Evolutionary conservation across 2,888 invertebrate species (phyloP).

Genomic region (Bombylius discolor): DNA sequence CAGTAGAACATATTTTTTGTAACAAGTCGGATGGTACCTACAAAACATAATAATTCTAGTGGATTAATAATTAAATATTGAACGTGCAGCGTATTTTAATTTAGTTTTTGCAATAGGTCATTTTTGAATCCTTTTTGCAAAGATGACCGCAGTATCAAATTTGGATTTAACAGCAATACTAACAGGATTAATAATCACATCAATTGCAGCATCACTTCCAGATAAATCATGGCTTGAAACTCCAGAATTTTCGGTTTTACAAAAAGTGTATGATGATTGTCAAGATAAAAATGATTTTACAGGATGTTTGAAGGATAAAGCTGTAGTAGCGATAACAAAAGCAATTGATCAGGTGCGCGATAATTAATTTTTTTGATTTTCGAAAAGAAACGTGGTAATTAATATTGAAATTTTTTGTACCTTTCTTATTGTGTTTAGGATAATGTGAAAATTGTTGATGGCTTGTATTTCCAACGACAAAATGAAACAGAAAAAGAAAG

Average conservation of each 20-base stretch:
- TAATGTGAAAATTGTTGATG: slow-evolving; percentile 47
- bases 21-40: not conserved
- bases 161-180: slow-evolving; percentile 1
- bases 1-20: slow-evolving; percentile 8
- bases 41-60: not conserved
- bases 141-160: slow-evolving; percentile 5
- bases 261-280: slow-evolving; percentile 51
- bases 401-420: not conserved
- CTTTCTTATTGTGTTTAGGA: slow-evolving; percentile 33
- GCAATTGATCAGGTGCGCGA: slow-evolving; percentile 43
- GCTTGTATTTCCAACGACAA: slow-evolving; percentile 46
- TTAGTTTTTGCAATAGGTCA: not conserved
- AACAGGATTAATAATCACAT: slow-evolving; percentile 9
- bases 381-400: not conserved
- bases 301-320: slow-evolving; percentile 48
- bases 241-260: slow-evolving; percentile 44
- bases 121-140: not conserved
- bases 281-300: slow-evolving; percentile 46
- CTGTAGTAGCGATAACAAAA: slow-evolving; percentile 43
- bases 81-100: too few species aligned
- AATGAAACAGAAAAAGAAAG: slow-evolving; percentile 39
- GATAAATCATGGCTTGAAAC: slow-evolving; percentile 36
- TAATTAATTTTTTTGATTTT: not conserved
- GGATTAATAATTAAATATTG: not conserved
- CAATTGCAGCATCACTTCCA: slow-evolving; percentile 3